A percentile compares a stretch with the other conserved stretches of the same genome.
Conservation (phyloP, 2,113 vertebrate genomes). For the Siniperca chuatsi region DNA sequence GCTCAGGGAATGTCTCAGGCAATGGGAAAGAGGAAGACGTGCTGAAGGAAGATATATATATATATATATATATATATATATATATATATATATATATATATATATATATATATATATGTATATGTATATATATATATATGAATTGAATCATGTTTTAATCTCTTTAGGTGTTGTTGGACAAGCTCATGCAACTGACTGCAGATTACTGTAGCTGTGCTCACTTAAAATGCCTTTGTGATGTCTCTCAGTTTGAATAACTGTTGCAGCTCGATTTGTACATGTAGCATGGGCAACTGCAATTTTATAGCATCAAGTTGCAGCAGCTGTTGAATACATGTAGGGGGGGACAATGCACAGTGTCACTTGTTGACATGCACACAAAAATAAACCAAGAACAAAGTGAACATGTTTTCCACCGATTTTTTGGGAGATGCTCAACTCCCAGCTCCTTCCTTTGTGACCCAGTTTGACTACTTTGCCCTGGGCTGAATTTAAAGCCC, state of each 20-base stretch:
- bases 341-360: neutral
- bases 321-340: neutral
- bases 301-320: neutral
- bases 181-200: neutral
- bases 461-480: slow-evolving; percentile 77
- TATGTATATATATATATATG: too few species aligned
- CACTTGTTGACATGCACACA: neutral
- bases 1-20: too few species aligned
- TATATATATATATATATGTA: too few species aligned
- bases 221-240: neutral
- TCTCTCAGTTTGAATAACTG: neutral
- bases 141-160: neutral
- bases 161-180: neutral
- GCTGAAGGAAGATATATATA: too few species aligned
- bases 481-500: slow-evolving; percentile 63
- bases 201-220: neutral
- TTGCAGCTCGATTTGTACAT: neutral
- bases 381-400: slow-evolving; percentile 42
- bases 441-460: slow-evolving; percentile 63
- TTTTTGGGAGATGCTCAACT: slow-evolving; percentile 57
- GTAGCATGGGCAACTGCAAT: neutral
- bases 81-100: too few species aligned
- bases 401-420: slow-evolving; percentile 16
- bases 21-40: too few species aligned
- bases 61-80: too few species aligned